These are phyloP conservation scores for Ormyrus rosae DNA, from an alignment of 2,888 invertebrate species.

Conservation along the genomic window DNA sequence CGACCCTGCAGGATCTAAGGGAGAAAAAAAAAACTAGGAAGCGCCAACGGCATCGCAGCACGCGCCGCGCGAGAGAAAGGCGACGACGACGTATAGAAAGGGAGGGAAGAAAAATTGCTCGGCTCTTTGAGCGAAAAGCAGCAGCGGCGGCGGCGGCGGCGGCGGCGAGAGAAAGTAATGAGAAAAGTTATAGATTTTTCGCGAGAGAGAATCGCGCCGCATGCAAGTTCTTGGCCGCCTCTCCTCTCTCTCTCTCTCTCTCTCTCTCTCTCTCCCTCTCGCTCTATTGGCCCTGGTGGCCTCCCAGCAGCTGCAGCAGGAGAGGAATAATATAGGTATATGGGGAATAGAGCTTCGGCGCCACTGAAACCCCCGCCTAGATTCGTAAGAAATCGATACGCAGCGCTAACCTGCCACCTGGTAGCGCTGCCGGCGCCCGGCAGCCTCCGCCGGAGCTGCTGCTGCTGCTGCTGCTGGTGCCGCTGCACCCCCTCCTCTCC, in stretches of 20 bases:
- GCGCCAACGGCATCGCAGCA: no score
- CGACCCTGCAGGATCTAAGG: neutral
- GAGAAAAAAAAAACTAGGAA: neutral
- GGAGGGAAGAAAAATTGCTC: slow-evolving; percentile 27
- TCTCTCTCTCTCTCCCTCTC: neutral
- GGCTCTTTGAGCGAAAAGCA: slow-evolving; percentile 2
- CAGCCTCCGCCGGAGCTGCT: slow-evolving; percentile 62
- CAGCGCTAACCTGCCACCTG: slow-evolving; percentile 72
- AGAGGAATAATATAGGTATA: slow-evolving; percentile 57
- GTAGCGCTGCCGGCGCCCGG: slow-evolving; percentile 64
- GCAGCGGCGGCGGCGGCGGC: neutral
- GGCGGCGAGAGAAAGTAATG: slow-evolving; percentile 38
- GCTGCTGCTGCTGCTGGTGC: slow-evolving; percentile 50
- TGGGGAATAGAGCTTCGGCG: slow-evolving; percentile 1
- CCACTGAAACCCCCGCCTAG: slow-evolving; percentile 65
- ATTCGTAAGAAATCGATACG: slow-evolving; percentile 67
- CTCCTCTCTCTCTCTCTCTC: slow-evolving; percentile 7
- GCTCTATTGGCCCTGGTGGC: slow-evolving; percentile 33
- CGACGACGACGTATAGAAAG: neutral
- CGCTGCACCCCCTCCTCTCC: neutral
- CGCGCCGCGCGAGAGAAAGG: neutral
- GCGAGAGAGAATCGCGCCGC: slow-evolving; percentile 46
- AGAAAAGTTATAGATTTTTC: slow-evolving; percentile 49
- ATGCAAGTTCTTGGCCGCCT: slow-evolving; percentile 52
- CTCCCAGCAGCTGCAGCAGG: slow-evolving; percentile 26